phyloP scores from a whole-genome alignment of 2,888 invertebrate species.

The Drosophila suboccidentalis region DNA sequence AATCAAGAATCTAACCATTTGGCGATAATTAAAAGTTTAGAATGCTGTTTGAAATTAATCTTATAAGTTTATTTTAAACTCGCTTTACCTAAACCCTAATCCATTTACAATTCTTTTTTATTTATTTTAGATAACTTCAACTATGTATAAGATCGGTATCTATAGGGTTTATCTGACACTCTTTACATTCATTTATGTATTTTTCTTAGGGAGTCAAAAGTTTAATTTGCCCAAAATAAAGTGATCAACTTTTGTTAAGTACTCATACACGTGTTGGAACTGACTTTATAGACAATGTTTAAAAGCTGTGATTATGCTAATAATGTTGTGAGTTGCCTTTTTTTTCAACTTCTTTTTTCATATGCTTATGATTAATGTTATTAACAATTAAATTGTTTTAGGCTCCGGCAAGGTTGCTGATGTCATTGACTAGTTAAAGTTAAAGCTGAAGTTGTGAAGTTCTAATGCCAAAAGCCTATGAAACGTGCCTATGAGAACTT shows the following conservation, averaged over 20 bases:
- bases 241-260: constrained; percentile 6
- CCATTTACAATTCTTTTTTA: too few relatives aligned
- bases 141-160: too few relatives aligned
- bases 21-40: too few relatives aligned
- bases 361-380: constrained; percentile 63
- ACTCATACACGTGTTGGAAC: constrained; percentile 13
- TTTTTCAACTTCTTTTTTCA: constrained; percentile 1
- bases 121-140: not conserved
- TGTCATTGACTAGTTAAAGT: constrained; percentile 48
- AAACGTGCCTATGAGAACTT: constrained; percentile 46
- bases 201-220: not conserved
- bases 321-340: constrained; percentile 31
- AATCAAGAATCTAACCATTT: too few relatives aligned
- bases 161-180: not conserved
- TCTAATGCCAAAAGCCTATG: constrained; percentile 61
- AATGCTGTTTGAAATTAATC: too few relatives aligned
- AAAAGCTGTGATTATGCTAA: constrained; percentile 53
- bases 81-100: too few relatives aligned
- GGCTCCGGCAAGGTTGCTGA: constrained; percentile 54
- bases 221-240: not conserved
- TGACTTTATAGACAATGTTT: constrained; percentile 18
- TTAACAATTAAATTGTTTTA: constrained; percentile 52
- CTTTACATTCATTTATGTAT: not conserved
- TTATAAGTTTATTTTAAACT: not conserved
- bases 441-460: constrained; percentile 36